These are phyloP conservation scores for Erythrolamprus reginae DNA, from an alignment of 2,113 vertebrate species.

Conservation along the genomic window DNA sequence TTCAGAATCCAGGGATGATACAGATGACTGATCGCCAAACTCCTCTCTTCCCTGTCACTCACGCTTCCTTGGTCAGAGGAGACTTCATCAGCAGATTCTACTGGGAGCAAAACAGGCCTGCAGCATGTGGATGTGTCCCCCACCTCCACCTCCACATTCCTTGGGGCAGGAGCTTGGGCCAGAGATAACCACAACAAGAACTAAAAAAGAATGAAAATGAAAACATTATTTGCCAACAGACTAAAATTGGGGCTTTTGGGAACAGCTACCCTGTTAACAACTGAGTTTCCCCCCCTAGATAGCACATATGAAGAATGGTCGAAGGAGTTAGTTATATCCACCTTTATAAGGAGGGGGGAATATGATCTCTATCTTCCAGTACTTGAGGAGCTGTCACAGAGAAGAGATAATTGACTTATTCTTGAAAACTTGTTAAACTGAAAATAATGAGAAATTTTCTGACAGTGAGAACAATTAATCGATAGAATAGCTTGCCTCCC, in stretches of 20 bases:
- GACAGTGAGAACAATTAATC: background rate
- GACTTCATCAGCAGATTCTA: no score
- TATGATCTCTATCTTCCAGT: background rate
- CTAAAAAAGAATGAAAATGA: slow-evolving; percentile 48
- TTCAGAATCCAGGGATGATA: no score
- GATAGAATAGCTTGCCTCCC: background rate
- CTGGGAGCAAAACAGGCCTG: no score
- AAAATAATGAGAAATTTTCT: background rate
- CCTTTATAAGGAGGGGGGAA: background rate
- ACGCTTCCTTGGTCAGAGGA: no score
- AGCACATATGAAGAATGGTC: background rate
- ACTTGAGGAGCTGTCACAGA: background rate
- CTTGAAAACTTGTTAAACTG: no score
- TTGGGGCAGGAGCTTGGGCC: no score
- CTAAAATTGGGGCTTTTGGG: slow-evolving; percentile 31
- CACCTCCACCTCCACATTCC: no score
- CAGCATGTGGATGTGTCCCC: no score
- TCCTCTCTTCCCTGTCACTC: no score
- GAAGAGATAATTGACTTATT: background rate
- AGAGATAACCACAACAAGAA: no score
- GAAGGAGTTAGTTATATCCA: background rate
- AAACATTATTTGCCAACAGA: slow-evolving; percentile 50
- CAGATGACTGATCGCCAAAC: no score
- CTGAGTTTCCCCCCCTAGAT: slow-evolving; percentile 5
- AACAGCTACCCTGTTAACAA: background rate